Base-by-base conservation (phyloP, 2,113 vertebrate species). In the Mormyrus iriodes region DNA sequence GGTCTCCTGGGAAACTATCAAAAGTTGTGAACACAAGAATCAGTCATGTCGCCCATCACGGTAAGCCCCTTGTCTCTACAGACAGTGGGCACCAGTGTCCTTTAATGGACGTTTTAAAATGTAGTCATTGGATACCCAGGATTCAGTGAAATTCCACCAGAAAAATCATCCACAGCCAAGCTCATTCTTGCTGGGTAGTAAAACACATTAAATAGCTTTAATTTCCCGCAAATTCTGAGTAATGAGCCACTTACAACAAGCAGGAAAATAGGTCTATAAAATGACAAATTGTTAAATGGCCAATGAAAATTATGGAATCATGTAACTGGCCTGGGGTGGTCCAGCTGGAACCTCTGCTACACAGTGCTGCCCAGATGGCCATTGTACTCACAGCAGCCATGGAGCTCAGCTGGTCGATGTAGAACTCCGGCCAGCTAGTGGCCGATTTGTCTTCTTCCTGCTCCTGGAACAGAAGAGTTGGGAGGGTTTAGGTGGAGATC, bases 391-490 rank as follows among this genome's bases (percentile, higher is more conserved):
- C 98, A 95, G 98, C 97, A 95, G 98, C 98, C 98, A 99, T 99
- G 48, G 96, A 98, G 92, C 98, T 99, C 90, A 99, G 96, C 93
- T 99, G 98, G 94, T 99, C 98, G 0, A 99, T 99, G 94, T 99
- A 99, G 95, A 96, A 99, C 91, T 99, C 98, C 0, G 98, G 98
- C 98, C 98, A 99, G 92, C 98, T 99, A 88, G 98, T 99, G 52
- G 98, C 98, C 94, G 98, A 96, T 96, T 99, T 99, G 90, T 99
- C 98, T 95, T 99, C 98, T 95, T 99, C 98, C 93, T 99, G 98
- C 93, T 99, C 98, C 98, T 99, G 93, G 83, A 91, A 93, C 88
- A 89, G 21, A 89, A n/a, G 91, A 65, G 88, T 42, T 39, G 35
- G 15, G 84, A 27, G 89, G 19, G 49, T 84, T 12, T 46, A 13